Conservation (phyloP, 2,888 invertebrate species). For the Drosophila mercatorum region DNA sequence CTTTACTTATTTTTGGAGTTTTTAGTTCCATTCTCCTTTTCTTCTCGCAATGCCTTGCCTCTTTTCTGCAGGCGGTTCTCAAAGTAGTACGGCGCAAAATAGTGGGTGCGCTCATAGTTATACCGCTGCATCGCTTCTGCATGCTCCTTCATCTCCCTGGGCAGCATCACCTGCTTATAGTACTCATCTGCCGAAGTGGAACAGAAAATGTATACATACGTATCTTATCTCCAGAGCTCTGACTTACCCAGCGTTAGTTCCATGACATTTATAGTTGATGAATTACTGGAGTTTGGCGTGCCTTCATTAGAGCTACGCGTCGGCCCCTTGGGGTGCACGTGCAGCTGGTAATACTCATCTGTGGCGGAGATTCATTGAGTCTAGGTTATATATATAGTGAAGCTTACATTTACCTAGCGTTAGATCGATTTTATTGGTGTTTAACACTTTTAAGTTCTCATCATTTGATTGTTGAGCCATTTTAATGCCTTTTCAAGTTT, state of each 20-base stretch:
- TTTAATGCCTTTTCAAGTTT: not conserved
- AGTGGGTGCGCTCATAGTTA: slow-evolving; percentile 23
- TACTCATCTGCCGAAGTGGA: slow-evolving; percentile 14
- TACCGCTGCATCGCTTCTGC: rapidly evolving
- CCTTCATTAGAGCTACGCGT: too few species aligned
- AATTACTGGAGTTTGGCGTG: not conserved
- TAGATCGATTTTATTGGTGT: not conserved
- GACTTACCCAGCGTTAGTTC: slow-evolving; percentile 25
- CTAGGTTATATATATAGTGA: too few species aligned
- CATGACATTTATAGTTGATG: slow-evolving; percentile 2
- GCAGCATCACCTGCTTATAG: slow-evolving; percentile 18
- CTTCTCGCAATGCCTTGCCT: not conserved
- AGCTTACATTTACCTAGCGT: slow-evolving; percentile 9
- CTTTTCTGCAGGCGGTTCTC: slow-evolving; percentile 1
- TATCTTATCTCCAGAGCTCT: not conserved
- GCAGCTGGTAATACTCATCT: slow-evolving; percentile 20
- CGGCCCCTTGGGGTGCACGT: not conserved
- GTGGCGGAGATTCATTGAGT: too few species aligned
- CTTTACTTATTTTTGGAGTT: not conserved
- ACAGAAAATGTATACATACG: too few species aligned
- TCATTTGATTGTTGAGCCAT: slow-evolving; percentile 4
- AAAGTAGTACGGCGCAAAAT: slow-evolving; percentile 23
- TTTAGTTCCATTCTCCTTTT: not conserved
- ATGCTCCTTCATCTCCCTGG: slow-evolving; percentile 2
- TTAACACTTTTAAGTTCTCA: not conserved